Base-by-base conservation (phyloP, 2,113 vertebrate species). In the Lynx canadensis region DNA sequence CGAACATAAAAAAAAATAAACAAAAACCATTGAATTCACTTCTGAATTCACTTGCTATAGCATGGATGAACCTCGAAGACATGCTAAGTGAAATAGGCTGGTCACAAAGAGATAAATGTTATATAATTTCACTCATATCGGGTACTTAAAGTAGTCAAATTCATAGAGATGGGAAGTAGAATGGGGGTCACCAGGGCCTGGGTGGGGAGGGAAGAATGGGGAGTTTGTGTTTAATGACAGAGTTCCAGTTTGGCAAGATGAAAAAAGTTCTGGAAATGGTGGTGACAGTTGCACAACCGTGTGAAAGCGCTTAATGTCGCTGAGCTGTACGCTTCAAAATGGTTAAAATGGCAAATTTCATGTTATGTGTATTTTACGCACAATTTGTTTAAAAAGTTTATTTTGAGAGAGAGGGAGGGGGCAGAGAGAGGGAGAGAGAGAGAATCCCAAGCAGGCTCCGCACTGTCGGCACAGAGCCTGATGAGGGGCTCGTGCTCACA, bases 171-270 rank as follows among this genome's bases (percentile, higher is more conserved):
- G n/a, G 52, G 86, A 48, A 41, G 16, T 16, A 41, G 57, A 88
- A 25, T 19, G 60, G 60, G 18, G 65, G 21, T 33, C 71, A 11
- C 76, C 33, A 83, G 41, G 36, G 31, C 11, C 31, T 60, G 31
- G 66, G 31, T 18, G 29, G 16, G 33, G 31, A 68, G 21, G 33
- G 69, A 23, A 36, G 21, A 36, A 52, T 21, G 31, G 41, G 41
- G 41, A 68, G 29, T 65, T 79, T 23, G 7, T 48, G 13, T 84
- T 92, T 85, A 73, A 92, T 41, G 45, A 19, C 27, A 36, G n/a
- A 86, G 68, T 89, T 89, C 76, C 19, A 60, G 19, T 96, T 96
- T 86, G 88, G 36, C 36, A 52, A 97, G 81, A 79, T 31, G 38
- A 83, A 80, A 97, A 90, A 90, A 55, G 27, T 87, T 68, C 87